Evolutionary conservation across 2,113 vertebrate genomes (phyloP).

Genomic region (Muntiacus muntjak): DNA sequence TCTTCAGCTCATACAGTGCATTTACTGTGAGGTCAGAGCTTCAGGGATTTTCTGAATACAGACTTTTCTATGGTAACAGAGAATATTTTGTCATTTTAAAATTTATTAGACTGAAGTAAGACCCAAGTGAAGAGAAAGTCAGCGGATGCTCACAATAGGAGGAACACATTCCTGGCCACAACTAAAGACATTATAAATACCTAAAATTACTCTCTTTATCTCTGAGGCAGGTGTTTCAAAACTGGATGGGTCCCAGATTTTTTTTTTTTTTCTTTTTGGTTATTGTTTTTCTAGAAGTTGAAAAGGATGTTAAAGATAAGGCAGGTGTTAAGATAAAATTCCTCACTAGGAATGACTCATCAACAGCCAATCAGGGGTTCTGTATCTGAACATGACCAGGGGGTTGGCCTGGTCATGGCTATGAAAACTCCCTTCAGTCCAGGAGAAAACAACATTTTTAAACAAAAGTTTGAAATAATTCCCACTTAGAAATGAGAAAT

Average conservation of each 20-base stretch:
- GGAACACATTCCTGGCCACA: conserved; percentile 34
- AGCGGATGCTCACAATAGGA: background rate
- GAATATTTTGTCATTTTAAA: conserved; percentile 49
- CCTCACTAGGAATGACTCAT: conserved; percentile 66
- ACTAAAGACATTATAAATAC: conserved; percentile 31
- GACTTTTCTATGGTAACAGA: conserved; percentile 31
- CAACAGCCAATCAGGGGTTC: conserved; percentile 20
- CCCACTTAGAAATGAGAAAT: background rate
- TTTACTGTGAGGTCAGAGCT: conserved; percentile 30
- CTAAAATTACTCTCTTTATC: conserved; percentile 71
- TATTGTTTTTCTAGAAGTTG: conserved; percentile 72
- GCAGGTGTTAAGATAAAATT: conserved; percentile 75
- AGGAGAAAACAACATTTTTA: conserved; percentile 5
- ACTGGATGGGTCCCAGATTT: conserved; percentile 58
- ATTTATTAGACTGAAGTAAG: conserved; percentile 50
- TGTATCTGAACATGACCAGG: conserved; percentile 5
- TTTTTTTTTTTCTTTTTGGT: conserved; percentile 44
- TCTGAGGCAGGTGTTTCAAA: conserved; percentile 73
- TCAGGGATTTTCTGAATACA: conserved; percentile 22
- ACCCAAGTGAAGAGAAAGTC: conserved; percentile 30
- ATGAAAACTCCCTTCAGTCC: conserved; percentile 25
- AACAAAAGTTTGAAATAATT: conserved; percentile 33
- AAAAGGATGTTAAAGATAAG: conserved; percentile 74
- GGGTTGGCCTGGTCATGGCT: background rate
- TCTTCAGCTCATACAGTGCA: conserved; percentile 44